Evolutionary conservation across 2,113 vertebrate species (phyloP).

Genomic region (Gasterosteus aculeatus): DNA sequence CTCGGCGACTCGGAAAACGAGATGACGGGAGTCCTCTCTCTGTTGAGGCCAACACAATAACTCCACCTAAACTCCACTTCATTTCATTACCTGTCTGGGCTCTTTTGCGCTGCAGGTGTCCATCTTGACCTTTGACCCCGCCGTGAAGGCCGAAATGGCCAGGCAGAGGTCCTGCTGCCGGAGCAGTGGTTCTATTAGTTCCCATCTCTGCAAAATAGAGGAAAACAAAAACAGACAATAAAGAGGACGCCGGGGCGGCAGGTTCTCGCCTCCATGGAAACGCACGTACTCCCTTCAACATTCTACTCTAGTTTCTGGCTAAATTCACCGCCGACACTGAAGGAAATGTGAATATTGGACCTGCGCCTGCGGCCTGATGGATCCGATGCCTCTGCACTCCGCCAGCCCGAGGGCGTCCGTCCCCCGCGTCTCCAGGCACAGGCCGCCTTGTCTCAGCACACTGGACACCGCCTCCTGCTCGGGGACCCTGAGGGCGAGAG

Average conservation of each 20-base stretch:
- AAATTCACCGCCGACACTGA: too few species aligned
- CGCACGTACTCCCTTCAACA: too few species aligned
- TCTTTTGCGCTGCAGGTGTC: constrained; percentile 92
- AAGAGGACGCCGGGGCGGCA: too few species aligned
- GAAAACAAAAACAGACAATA: not conserved
- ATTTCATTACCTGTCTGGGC: constrained; percentile 84
- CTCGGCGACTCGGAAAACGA: constrained; percentile 3
- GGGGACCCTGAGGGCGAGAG: constrained; percentile 84
- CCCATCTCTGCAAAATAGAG: constrained; percentile 86
- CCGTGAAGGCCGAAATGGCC: constrained; percentile 87
- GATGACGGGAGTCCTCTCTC: not conserved
- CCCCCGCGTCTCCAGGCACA: constrained; percentile 89
- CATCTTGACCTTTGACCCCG: constrained; percentile 88
- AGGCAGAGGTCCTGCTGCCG: constrained; percentile 94
- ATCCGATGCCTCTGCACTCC: constrained; percentile 85
- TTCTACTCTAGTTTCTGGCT: too few species aligned
- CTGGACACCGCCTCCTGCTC: constrained; percentile 90
- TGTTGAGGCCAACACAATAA: too few species aligned
- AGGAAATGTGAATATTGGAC: constrained; percentile 66
- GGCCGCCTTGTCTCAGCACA: constrained; percentile 87
- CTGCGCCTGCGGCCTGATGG: constrained; percentile 86
- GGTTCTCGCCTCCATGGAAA: too few species aligned
- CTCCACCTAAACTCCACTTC: too few species aligned
- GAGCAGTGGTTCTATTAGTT: constrained; percentile 90
- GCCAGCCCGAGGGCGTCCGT: constrained; percentile 85